Evolutionary conservation across 53 echinoderm and acorn worm genomes (phyloP).

Genomic region (Stichopus horrens): DNA sequence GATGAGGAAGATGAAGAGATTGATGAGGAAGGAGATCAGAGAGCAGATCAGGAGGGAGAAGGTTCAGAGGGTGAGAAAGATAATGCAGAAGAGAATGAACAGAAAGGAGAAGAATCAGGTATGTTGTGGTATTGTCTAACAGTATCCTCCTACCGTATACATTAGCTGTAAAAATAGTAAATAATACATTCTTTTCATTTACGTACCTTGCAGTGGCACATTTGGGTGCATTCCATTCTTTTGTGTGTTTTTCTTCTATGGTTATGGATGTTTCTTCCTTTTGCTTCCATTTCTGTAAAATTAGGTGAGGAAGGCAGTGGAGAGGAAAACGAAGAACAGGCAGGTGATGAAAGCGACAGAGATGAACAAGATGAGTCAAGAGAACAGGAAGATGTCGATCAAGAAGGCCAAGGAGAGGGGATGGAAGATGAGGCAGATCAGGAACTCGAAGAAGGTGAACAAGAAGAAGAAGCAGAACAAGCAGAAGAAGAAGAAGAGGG

Average conservation of each 20-base stretch:
- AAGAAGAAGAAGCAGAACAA: slow-evolving; percentile 54
- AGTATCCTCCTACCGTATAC: too few relatives aligned
- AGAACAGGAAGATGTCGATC: slow-evolving; percentile 50
- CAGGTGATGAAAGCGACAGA: slow-evolving; percentile 57
- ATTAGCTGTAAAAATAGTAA: too few relatives aligned
- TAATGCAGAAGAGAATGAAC: slow-evolving; percentile 36
- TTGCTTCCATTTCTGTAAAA: too few relatives aligned
- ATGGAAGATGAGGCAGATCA: slow-evolving; percentile 48
- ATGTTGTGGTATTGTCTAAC: neutral
- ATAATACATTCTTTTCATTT: too few relatives aligned
- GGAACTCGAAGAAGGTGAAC: slow-evolving; percentile 50
- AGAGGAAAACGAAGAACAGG: slow-evolving; percentile 51
- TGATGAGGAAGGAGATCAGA: slow-evolving; percentile 62
- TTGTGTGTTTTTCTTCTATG: too few relatives aligned
- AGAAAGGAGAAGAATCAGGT: slow-evolving; percentile 37
- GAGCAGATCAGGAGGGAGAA: slow-evolving; percentile 30
- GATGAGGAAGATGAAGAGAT: slow-evolving; percentile 91
- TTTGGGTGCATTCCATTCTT: too few relatives aligned
- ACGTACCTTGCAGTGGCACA: too few relatives aligned
- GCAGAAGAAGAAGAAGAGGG: slow-evolving; percentile 30
- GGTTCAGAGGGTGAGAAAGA: slow-evolving; percentile 67
- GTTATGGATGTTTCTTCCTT: too few relatives aligned
- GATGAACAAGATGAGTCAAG: slow-evolving; percentile 68
- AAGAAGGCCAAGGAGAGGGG: slow-evolving; percentile 51
- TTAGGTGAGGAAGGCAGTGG: slow-evolving; percentile 21